Evolutionary conservation across 2,113 vertebrate species (phyloP), one percentile per base, ranked within the genome.

Genomic region (Brachyhypopomus occidentalis): DNA sequence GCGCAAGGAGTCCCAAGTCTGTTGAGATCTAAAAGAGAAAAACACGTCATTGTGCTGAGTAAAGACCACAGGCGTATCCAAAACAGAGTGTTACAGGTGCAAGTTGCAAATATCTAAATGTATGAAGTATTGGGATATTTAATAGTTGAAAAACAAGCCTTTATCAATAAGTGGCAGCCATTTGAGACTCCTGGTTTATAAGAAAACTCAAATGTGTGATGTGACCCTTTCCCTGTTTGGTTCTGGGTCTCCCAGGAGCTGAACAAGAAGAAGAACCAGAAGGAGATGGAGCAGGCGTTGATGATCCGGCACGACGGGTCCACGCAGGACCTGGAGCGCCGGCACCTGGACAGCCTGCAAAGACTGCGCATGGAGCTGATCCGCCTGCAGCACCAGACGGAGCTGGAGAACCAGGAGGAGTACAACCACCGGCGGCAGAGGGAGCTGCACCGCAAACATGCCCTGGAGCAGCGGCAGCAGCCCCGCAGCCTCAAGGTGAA

Each of bases 221-320:
- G 14, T 19, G 58, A 5, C 30, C 17, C 19, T n/a, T 70, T 34
- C 2, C 16, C 6, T 5, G 45, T 52, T 30, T 78, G 16, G 0
- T 6, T 6, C 7, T 52, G 55, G 56, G 5, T 76, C 23, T 76
- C 55, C 12, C 82, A 99, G 98, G 98, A 99, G 89, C 90, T 98
- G 34, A 98, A 98, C 92, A 98, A 97, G 85, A 99, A 99, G 93
- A 95, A 96, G 92, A 97, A 94, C 4, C 98, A 99, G 93, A 98
- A 99, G 86, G 98, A 98, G 89, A 98, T 98, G 96, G 98, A 99
- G 92, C 98, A 99, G 0, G 96, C 97, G 86, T 96, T 98, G 96
- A 91, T 98, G 87, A 98, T 98, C 92, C 94, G 98, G 89, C 98
- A 99, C 23, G 98, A 99, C 1, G 97, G 98, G 94, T 98, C 97